Evolutionary conservation across 2,888 invertebrate genomes (phyloP).

Genomic region (Tiliacea aurago): DNA sequence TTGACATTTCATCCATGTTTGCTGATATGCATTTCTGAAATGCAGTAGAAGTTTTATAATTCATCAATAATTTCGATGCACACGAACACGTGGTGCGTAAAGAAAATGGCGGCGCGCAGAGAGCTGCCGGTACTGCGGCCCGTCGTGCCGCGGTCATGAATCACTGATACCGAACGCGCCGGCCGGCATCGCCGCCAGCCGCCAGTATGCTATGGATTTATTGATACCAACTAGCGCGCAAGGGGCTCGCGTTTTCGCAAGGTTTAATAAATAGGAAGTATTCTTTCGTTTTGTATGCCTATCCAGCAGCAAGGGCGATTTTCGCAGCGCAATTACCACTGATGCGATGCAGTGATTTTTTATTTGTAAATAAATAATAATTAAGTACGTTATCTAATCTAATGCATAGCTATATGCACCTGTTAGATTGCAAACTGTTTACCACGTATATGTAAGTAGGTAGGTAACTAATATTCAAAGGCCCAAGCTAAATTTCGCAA

Average conservation of each 20-base stretch:
- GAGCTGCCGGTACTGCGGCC: slow-evolving; percentile 59
- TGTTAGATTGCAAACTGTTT: background rate
- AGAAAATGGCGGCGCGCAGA: slow-evolving; percentile 88
- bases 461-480: background rate
- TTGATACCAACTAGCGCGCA: slow-evolving; percentile 37
- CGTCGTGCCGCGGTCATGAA: slow-evolving; percentile 63
- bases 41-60: slow-evolving; percentile 43
- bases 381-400: background rate
- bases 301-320: background rate
- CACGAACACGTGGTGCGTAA: slow-evolving; percentile 86
- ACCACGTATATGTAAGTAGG: background rate
- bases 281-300: background rate
- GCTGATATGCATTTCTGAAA: slow-evolving; percentile 15
- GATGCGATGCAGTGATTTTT: background rate
- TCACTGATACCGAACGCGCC: slow-evolving; percentile 62
- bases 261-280: background rate
- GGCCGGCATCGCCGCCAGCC: slow-evolving; percentile 23
- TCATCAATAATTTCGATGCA: slow-evolving; percentile 71
- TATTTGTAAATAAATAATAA: too few species aligned
- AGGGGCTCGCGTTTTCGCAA: slow-evolving; percentile 4
- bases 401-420: background rate
- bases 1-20: slow-evolving; percentile 11
- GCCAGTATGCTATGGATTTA: slow-evolving; percentile 21
- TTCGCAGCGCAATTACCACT: background rate
- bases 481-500: too few species aligned